Evolutionary conservation across 1,140 invertebrate genomes (phyloP), one percentile per base, ranked within the genome.

Genomic region (Gonatopus flavifemur): DNA sequence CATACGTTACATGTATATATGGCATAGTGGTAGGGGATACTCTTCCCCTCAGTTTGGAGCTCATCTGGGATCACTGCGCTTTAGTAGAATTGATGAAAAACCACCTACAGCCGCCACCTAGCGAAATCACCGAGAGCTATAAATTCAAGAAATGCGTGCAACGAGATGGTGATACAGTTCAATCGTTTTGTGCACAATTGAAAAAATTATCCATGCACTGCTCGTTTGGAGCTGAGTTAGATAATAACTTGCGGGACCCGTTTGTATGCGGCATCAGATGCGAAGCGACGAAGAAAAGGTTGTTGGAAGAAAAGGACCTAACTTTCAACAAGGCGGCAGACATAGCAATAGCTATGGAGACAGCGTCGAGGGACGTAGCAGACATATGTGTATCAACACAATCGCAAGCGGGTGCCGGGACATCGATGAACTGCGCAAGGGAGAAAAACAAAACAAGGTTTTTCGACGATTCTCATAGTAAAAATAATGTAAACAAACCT

Each of bases 71-170:
- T n/a, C n/a, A n/a, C n/a, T n/a, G n/a, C 7, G 16, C 24, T 10
- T 25, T 50, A 8, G 30, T 10, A n/a, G 10, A 3, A 1, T 5
- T 50, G 15, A 24, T 50, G 28, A 50, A 24, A 32, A 36, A 36
- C 20, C 39, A 50, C 28, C 16, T 50, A 24, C 39, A 43, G 22
- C 39, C 49, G 16, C 9, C 12, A 16, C 31, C 20, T 5, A 35
- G 19, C 25, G 16, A 15, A 15, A 43, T 43, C 10, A 24, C 49
- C 3, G 40, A 42, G 24, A 13, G 49, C 10, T 50, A 50, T 25
- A 43, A 50, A 28, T 50, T 50, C 20, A 50, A 41, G 30, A 20
- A 49, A 33, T 30, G 38, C 5, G 10, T 13, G 18, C 48, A 49
- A 24, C 19, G 35, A 15, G 46, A 48, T 25, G n/a, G n/a, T 13